These are phyloP conservation scores for Brachyrhaphis roseni DNA, from an alignment of 2,797 vertebrate genomes.

Conservation along the genomic window DNA sequence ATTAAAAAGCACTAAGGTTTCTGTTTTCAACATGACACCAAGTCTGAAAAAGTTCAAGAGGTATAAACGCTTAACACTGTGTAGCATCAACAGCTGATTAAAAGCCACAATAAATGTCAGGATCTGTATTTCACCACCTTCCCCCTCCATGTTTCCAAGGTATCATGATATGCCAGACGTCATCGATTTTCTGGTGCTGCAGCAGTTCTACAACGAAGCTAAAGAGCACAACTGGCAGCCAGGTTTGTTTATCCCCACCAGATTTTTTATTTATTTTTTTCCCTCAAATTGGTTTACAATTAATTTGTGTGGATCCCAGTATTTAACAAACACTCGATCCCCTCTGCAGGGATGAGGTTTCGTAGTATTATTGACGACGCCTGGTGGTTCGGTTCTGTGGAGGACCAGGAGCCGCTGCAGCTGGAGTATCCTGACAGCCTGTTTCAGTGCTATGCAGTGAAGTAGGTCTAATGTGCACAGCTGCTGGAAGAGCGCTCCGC, in stretches of 20 bases:
- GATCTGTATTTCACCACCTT: neutral
- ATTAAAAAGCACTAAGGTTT: neutral
- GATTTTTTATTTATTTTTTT: too few relatives aligned
- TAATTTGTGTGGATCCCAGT: neutral
- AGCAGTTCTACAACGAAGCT: conserved; percentile 97
- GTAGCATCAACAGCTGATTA: neutral
- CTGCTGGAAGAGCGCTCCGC: neutral
- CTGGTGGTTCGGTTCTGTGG: conserved; percentile 98
- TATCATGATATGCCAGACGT: conserved; percentile 99
- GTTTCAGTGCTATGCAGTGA: conserved; percentile 96
- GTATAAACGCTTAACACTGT: neutral
- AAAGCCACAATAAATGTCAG: neutral
- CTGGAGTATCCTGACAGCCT: conserved; percentile 95
- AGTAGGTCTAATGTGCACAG: conserved; percentile 77
- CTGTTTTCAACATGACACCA: neutral
- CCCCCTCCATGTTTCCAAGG: conserved; percentile 67
- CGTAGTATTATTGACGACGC: conserved; percentile 98
- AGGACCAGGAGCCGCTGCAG: conserved; percentile 96
- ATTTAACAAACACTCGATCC: neutral
- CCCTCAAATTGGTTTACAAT: neutral
- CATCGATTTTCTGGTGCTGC: conserved; percentile 97
- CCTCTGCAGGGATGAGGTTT: conserved; percentile 72
- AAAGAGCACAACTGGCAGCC: conserved; percentile 97
- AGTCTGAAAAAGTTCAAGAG: neutral
- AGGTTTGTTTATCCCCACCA: conserved; percentile 74